Base-by-base conservation (phyloP, 2,888 invertebrate genomes). In the Rapana venosa region DNA sequence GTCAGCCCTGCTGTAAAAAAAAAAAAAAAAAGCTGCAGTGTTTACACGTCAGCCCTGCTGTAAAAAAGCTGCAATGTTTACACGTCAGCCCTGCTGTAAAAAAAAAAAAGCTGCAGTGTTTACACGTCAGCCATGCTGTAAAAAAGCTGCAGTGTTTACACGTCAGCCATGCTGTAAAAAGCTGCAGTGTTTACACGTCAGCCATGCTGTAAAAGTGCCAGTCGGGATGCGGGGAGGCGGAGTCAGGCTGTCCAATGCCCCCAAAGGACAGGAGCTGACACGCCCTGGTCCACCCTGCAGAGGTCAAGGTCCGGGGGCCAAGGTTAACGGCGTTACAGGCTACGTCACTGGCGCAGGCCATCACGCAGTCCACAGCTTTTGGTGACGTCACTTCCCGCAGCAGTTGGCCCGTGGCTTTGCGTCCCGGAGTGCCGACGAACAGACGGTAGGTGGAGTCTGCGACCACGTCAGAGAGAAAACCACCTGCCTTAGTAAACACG, bases 181-280 rank as follows among this genome's bases (percentile, higher is more conserved):
- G 47, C 47, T 47, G 8, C 47, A 47, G 4, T 47, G 4, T 47
- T 47, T 47, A 47, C 47, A 47, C 47, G n/a, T n/a, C 74, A 74
- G 74, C 26, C 22, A 74, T 30, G 74, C n/a, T 74, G 30, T 74
- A 74, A 22, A 61, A 61, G 61, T 15, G 1, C 74, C 74, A 74
- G 74, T n/a, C 74, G n/a, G 22, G 74, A n/a, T 74, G 22, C 1
- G 74, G 30, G 74, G n/a, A 2, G n/a, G 30, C 11, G 11, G 74
- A 22, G 74, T 74, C 74, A 26, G 26, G 74, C 74, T 74, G 74
- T 20, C n/a, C 74, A 1, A 74, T 74, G 74, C 74, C 74, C 11
- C 74, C 74, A 74, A 74, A 74, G 30, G 74, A 22, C 74, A 74
- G 74, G 74, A 74, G 74, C 30, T 74, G 74, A 74, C 74, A 74